phyloP scores from a whole-genome alignment of 2,797 vertebrate species.

The Enoplosus armatus region DNA sequence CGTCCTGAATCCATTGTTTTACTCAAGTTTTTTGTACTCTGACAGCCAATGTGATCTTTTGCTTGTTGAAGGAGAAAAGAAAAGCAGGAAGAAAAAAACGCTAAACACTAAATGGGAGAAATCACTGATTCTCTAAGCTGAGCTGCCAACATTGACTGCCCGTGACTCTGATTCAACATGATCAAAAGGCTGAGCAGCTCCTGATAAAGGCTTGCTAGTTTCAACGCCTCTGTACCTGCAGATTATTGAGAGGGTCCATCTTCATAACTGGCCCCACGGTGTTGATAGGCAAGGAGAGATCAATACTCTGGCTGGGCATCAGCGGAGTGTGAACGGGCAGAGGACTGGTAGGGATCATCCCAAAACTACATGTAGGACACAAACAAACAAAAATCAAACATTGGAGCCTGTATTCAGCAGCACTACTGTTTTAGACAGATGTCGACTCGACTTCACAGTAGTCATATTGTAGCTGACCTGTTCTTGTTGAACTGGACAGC shows the following conservation, averaged over 20 bases:
- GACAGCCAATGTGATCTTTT: too few relatives aligned
- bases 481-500: slow-evolving; percentile 99
- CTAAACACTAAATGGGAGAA: too few relatives aligned
- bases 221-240: slow-evolving; percentile 87
- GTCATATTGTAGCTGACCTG: slow-evolving; percentile 84
- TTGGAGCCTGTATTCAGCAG: neutral
- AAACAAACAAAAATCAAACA: neutral
- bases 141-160: too few relatives aligned
- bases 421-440: neutral
- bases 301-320: slow-evolving; percentile 98
- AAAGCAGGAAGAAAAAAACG: too few relatives aligned
- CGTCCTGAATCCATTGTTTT: too few relatives aligned
- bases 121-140: too few relatives aligned
- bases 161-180: too few relatives aligned
- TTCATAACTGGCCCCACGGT: slow-evolving; percentile 99
- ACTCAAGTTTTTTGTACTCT: too few relatives aligned
- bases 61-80: too few relatives aligned
- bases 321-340: slow-evolving; percentile 95
- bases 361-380: slow-evolving; percentile 85
- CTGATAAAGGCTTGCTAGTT: too few relatives aligned
- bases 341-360: slow-evolving; percentile 95
- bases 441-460: neutral
- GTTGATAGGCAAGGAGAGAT: slow-evolving; percentile 95
- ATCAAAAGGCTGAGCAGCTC: too few relatives aligned
- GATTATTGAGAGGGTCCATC: slow-evolving; percentile 99